Evolutionary conservation across 2,797 vertebrate genomes (phyloP).

Genomic region (Oreonectes daqikongensis): DNA sequence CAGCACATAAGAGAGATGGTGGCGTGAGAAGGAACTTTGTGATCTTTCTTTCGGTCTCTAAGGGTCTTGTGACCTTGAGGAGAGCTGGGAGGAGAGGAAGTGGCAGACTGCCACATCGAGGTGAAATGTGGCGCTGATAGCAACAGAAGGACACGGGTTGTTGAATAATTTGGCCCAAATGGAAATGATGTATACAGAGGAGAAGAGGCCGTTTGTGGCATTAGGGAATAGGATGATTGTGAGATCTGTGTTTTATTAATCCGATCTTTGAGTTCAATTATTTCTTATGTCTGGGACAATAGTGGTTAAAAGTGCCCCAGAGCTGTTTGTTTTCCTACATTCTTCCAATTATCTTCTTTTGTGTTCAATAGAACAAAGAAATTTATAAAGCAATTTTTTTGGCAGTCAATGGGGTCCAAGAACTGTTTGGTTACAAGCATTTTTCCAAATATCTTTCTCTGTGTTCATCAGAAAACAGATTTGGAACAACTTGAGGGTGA

Average conservation of each 20-base stretch:
- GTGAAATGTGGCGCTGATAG: background rate
- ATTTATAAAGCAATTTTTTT: no score
- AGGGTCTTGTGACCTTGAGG: constrained; percentile 16
- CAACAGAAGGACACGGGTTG: background rate
- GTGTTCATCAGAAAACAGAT: no score
- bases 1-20: background rate
- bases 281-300: no score
- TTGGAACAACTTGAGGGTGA: no score
- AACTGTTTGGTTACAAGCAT: no score
- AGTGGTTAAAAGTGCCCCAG: no score
- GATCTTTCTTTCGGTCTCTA: constrained; percentile 1
- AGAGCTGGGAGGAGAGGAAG: background rate
- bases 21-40: constrained; percentile 5
- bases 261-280: no score
- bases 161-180: constrained; percentile 1
- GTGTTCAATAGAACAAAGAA: no score
- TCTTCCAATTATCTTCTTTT: no score
- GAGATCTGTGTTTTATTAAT: background rate
- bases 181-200: background rate
- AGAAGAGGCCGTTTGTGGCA: background rate
- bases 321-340: no score
- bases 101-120: background rate
- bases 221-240: background rate
- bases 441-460: no score
- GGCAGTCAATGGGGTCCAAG: no score